Evolutionary conservation across 2,113 vertebrate genomes (phyloP).

Genomic region (Polyodon spathula): DNA sequence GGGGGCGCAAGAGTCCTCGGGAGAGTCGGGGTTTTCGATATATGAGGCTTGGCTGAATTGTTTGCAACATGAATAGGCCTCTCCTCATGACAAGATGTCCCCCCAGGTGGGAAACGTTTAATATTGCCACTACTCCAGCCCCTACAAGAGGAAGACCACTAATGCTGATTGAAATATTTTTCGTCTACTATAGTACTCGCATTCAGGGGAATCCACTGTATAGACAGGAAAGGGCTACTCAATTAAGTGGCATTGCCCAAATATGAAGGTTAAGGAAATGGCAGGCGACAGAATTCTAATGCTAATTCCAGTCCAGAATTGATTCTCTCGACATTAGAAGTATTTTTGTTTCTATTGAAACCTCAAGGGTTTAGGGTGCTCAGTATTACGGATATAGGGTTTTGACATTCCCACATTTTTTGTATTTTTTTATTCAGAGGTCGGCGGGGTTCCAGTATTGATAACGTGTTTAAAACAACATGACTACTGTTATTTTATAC

Average conservation of each 20-base stretch:
- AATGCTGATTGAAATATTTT: slow-evolving; percentile 60
- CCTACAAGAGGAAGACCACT: too few species aligned
- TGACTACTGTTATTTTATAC: too few species aligned
- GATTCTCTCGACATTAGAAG: slow-evolving; percentile 52
- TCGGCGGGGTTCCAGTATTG: too few species aligned
- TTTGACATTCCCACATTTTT: too few species aligned
- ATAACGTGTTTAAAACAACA: too few species aligned
- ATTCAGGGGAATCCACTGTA: slow-evolving; percentile 53
- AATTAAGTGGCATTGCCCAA: slow-evolving; percentile 43
- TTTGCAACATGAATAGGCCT: slow-evolving; percentile 4
- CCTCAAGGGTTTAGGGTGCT: slow-evolving; percentile 43
- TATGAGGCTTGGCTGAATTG: slow-evolving; percentile 24
- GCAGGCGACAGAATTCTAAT: slow-evolving; percentile 49
- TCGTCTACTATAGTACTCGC: too few species aligned
- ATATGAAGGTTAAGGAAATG: slow-evolving; percentile 41
- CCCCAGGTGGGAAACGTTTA: slow-evolving; percentile 29
- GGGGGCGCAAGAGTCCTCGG: too few species aligned
- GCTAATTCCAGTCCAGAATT: slow-evolving; percentile 52
- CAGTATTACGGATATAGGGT: too few species aligned
- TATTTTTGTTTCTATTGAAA: slow-evolving; percentile 59
- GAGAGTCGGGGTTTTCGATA: too few species aligned
- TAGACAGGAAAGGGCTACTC: slow-evolving; percentile 36
- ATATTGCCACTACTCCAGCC: too few species aligned
- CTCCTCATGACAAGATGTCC: slow-evolving; percentile 21
- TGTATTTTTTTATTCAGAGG: slow-evolving; percentile 14